phyloP scores from a whole-genome alignment of 2,113 vertebrate species.

The Lamprotornis superbus region DNA sequence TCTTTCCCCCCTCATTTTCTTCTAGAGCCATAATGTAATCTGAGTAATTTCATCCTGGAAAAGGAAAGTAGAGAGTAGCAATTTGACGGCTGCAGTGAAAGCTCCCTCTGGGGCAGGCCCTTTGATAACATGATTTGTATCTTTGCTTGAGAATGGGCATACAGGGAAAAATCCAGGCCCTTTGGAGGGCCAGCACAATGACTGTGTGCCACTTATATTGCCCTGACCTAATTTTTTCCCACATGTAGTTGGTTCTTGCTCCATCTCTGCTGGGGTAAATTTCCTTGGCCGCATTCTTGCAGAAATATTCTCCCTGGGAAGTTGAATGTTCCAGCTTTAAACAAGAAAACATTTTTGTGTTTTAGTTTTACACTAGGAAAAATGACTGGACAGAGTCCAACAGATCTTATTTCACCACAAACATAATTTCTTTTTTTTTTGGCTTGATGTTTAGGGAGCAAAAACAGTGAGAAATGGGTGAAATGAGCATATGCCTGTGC shows the following conservation, averaged over 20 bases:
- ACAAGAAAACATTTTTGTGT: background rate
- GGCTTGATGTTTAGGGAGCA: background rate
- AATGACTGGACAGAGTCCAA: background rate
- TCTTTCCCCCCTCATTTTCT: background rate
- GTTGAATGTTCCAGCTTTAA: background rate
- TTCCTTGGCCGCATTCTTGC: fast-evolving
- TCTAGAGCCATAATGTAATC: background rate
- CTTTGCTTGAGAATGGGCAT: background rate
- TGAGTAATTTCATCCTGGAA: slow-evolving; percentile 11
- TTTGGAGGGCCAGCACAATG: background rate
- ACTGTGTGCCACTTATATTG: background rate
- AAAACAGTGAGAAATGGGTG: background rate
- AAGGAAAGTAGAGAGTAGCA: background rate
- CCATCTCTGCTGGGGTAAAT: background rate
- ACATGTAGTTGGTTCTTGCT: background rate
- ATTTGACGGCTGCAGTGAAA: background rate
- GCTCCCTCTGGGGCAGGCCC: background rate
- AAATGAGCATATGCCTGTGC: background rate
- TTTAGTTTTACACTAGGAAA: background rate
- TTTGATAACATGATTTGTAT: background rate
- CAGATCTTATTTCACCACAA: background rate
- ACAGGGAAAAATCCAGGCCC: background rate
- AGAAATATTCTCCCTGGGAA: background rate
- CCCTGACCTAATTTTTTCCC: background rate
- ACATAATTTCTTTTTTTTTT: background rate